Conservation (phyloP, 1,140 invertebrate genomes). For the Apis dorsata region DNA sequence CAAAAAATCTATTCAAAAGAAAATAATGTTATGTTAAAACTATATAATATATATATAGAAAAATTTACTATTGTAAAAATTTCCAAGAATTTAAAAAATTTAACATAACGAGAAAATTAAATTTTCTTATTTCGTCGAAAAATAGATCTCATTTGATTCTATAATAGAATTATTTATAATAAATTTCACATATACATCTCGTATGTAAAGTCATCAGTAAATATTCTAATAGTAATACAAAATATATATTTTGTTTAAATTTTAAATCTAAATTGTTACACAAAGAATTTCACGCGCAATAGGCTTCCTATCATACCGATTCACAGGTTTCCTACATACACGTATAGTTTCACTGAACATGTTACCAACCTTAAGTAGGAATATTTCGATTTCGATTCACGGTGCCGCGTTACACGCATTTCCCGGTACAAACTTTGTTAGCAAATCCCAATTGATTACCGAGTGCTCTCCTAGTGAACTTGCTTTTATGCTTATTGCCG, state of each 20-base stretch:
- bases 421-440: background rate
- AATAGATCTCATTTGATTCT: background rate
- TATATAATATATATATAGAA: too few species aligned
- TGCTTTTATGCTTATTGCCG: slow-evolving; percentile 3
- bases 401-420: background rate
- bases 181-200: too few species aligned
- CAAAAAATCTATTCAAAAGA: background rate
- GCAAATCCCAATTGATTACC: slow-evolving; percentile 19
- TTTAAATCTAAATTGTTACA: too few species aligned
- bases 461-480: background rate
- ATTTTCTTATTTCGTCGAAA: too few species aligned
- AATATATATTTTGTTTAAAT: background rate
- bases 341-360: background rate
- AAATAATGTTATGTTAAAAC: background rate
- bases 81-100: too few species aligned
- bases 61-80: too few species aligned
- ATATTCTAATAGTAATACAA: too few species aligned
- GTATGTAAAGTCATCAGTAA: too few species aligned
- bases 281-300: background rate
- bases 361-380: background rate
- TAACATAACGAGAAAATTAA: background rate
- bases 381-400: background rate
- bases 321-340: background rate
- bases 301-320: background rate
- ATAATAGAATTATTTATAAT: background rate